These are phyloP conservation scores for Neopelma chrysocephalum DNA, from an alignment of 2,797 vertebrate species.

Conservation along the genomic window DNA sequence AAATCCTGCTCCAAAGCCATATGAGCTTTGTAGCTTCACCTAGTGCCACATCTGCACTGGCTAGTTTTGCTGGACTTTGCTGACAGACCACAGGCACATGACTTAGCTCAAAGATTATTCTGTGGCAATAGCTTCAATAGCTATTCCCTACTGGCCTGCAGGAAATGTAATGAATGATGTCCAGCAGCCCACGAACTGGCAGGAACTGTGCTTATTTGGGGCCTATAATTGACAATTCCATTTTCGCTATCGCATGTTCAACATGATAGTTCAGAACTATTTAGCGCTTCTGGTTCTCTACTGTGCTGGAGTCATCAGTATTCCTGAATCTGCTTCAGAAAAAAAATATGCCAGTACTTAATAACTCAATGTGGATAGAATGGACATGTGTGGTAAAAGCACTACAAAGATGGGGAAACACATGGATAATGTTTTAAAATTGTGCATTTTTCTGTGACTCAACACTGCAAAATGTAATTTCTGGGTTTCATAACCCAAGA, in stretches of 20 bases:
- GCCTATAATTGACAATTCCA: background rate
- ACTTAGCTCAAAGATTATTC: background rate
- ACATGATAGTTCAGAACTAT: background rate
- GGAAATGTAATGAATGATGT: background rate
- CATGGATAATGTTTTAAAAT: accelerated
- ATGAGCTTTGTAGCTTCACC: background rate
- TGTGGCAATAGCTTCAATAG: background rate
- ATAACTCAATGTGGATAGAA: background rate
- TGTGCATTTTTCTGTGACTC: background rate
- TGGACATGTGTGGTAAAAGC: accelerated
- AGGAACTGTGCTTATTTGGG: background rate
- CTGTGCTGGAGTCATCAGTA: background rate
- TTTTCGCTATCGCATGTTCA: background rate
- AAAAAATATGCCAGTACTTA: background rate
- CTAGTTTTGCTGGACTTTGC: background rate
- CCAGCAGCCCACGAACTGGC: background rate
- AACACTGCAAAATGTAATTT: background rate
- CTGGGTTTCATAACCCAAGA: background rate
- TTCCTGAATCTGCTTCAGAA: background rate
- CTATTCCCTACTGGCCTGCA: too few relatives aligned
- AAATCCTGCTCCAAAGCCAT: background rate
- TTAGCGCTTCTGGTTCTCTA: background rate
- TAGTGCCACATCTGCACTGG: background rate
- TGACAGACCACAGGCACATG: background rate
- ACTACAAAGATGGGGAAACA: background rate